Percentiles rank a stretch among this genome's conserved stretches.
Conservation (phyloP, 2,797 vertebrate genomes). For the Hapalemur alaotrensis region DNA sequence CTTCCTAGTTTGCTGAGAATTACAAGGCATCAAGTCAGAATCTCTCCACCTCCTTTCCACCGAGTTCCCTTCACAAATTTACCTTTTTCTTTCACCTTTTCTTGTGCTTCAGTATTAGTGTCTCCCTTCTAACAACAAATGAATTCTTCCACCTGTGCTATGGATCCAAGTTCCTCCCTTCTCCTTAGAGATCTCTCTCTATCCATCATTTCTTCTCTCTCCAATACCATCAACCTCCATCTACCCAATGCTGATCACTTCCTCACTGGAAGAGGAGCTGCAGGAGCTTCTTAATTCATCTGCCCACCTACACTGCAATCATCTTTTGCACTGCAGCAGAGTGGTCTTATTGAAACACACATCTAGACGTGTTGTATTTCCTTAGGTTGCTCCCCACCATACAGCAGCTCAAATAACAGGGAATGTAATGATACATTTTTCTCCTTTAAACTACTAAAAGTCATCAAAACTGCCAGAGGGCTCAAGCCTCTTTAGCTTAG, state of each 20-base stretch:
- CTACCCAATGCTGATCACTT: not conserved
- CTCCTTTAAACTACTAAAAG: not conserved
- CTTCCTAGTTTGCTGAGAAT: not conserved
- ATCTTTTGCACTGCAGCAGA: not conserved
- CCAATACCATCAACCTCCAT: not conserved
- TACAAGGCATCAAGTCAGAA: not conserved
- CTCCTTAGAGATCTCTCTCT: not conserved
- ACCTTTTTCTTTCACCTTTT: not conserved
- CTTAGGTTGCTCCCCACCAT: not conserved
- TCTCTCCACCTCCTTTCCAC: not conserved
- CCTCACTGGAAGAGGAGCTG: not conserved
- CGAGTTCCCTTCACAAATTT: not conserved
- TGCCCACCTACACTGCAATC: not conserved
- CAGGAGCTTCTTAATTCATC: not conserved
- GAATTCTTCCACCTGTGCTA: not conserved
- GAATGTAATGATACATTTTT: not conserved
- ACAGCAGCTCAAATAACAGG: not conserved
- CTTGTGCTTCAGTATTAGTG: not conserved
- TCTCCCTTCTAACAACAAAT: not conserved
- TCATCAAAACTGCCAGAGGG: not conserved
- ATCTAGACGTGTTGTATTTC: not conserved
- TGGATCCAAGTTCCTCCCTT: not conserved
- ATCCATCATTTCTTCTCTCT: not conserved
- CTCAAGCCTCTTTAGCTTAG: not conserved
- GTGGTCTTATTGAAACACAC: not conserved